Evolutionary conservation across 2,888 invertebrate species (phyloP).

Genomic region (Conistra vaccinii): DNA sequence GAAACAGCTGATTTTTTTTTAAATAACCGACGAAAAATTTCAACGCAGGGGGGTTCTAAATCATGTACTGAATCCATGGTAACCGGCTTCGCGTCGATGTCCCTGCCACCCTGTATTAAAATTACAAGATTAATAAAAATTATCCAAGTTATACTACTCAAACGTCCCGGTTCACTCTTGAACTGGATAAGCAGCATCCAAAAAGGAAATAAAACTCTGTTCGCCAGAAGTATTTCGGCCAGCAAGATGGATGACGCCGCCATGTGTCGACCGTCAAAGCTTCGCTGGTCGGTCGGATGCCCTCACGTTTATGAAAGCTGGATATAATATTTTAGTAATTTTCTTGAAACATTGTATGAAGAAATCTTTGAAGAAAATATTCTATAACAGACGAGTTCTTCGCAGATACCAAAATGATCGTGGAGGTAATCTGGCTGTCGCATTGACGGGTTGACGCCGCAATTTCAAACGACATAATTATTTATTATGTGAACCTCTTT

Average conservation of each 20-base stretch:
- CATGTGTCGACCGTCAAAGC: slow-evolving; percentile 35
- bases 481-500: not conserved
- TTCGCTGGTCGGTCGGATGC: not conserved
- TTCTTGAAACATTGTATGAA: not conserved
- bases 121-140: not conserved
- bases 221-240: slow-evolving; percentile 30
- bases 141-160: not conserved
- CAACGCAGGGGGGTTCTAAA: too few relatives aligned
- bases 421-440: too few relatives aligned
- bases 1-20: too few relatives aligned
- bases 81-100: too few relatives aligned
- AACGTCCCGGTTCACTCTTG: not conserved
- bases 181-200: slow-evolving; percentile 17
- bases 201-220: slow-evolving; percentile 45
- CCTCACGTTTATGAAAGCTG: slow-evolving; percentile 16
- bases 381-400: not conserved
- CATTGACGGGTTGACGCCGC: not conserved
- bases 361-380: slow-evolving; percentile 1
- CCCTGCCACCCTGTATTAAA: not conserved
- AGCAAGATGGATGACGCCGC: slow-evolving; percentile 45
- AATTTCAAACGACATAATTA: not conserved
- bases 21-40: too few relatives aligned
- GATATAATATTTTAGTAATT: not conserved
- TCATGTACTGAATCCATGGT: too few relatives aligned
- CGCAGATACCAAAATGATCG: too few relatives aligned